Evolutionary conservation across 1,140 invertebrate genomes (phyloP).

Genomic region (Meloidogyne chitwoodi): DNA sequence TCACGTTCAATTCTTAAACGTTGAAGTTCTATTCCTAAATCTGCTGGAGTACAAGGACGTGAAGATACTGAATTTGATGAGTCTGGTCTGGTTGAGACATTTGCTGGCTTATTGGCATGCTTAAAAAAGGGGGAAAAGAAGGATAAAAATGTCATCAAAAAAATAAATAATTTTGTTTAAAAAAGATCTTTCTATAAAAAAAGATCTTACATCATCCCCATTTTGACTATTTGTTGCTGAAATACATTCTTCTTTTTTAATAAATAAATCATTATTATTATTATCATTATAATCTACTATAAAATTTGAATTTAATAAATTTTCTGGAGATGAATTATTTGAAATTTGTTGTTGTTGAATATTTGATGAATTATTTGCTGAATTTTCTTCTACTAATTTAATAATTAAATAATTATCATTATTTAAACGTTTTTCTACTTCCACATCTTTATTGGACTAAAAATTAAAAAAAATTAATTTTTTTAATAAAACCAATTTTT

Average conservation of each 20-base stretch:
- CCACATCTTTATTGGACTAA: conserved; percentile 35
- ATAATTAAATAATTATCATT: conserved; percentile 40
- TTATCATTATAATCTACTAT: background rate
- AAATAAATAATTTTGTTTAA: background rate
- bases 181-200: background rate
- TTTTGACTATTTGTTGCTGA: conserved; percentile 6
- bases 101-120: background rate
- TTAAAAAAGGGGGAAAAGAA: background rate
- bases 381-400: conserved; percentile 30
- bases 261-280: background rate
- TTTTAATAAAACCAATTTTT: no score
- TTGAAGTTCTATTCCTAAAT: background rate
- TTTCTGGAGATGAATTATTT: background rate
- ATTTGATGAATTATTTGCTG: background rate
- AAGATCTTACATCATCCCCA: background rate
- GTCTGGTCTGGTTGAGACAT: background rate
- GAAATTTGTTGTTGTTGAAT: background rate
- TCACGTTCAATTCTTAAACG: conserved; percentile 23
- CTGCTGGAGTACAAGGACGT: background rate
- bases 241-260: conserved; percentile 15
- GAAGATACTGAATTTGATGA: background rate
- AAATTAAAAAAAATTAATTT: conserved; percentile 5
- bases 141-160: no score
- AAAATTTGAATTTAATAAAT: background rate
- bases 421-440: conserved; percentile 33